A percentile compares a stretch with the other conserved stretches of the same genome.
Conservation (phyloP, 2,797 vertebrate species). For the Takifugu ocellatus region DNA sequence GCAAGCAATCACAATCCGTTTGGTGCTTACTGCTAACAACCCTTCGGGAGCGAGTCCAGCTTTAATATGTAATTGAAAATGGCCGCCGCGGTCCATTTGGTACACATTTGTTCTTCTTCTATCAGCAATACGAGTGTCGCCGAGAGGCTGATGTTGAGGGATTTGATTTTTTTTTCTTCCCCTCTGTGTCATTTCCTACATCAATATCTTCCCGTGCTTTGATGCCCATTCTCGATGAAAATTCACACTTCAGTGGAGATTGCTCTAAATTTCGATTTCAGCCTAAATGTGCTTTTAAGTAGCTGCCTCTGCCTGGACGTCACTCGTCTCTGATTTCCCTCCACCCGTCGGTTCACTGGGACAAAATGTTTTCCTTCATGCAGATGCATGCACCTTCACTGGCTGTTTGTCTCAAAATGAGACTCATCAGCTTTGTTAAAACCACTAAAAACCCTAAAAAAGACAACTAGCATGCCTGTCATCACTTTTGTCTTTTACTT, state of each 20-base stretch:
- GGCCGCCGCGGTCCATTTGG: constrained; percentile 65
- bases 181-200: constrained; percentile 33
- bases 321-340: constrained; percentile 30
- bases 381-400: constrained; percentile 23
- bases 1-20: constrained; percentile 55
- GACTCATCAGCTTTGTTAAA: constrained; percentile 16
- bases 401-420: constrained; percentile 24
- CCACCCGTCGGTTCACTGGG: background rate
- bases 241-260: constrained; percentile 65
- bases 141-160: constrained; percentile 58
- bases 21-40: constrained; percentile 65
- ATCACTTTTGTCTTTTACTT: constrained; percentile 1
- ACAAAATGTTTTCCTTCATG: constrained; percentile 43
- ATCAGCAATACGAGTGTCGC: constrained; percentile 58
- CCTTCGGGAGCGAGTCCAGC: constrained; percentile 46
- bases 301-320: constrained; percentile 43
- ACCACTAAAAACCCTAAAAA: background rate
- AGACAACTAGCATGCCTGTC: constrained; percentile 23
- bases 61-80: constrained; percentile 71
- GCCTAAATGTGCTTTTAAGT: constrained; percentile 59
- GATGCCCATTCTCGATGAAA: constrained; percentile 36
- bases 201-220: constrained; percentile 35
- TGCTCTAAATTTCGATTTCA: constrained; percentile 60
- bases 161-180: constrained; percentile 34
- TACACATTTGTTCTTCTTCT: constrained; percentile 62